These are phyloP conservation scores for Sarcophilus harrisii DNA, from an alignment of 2,797 vertebrate species.

Conservation along the genomic window DNA sequence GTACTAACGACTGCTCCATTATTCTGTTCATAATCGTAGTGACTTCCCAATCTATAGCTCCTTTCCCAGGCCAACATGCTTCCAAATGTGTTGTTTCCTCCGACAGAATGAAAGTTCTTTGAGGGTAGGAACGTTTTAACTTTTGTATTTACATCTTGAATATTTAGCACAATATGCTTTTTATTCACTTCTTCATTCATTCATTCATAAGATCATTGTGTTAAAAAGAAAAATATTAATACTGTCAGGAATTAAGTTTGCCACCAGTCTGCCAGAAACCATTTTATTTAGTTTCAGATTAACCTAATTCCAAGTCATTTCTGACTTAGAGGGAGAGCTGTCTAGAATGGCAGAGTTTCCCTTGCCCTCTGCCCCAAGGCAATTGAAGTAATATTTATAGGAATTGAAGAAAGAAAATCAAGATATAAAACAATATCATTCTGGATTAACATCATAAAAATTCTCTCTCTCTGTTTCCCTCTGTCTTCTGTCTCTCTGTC, in stretches of 20 bases:
- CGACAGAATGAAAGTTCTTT: not conserved
- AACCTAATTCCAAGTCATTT: not conserved
- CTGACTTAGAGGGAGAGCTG: not conserved
- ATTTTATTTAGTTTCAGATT: not conserved
- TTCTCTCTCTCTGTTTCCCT: not conserved
- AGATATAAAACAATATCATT: not conserved
- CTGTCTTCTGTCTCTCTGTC: no score
- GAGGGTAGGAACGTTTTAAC: not conserved
- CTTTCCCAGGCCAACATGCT: not conserved
- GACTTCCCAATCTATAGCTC: not conserved
- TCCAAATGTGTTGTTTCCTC: not conserved
- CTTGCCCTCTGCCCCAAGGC: not conserved
- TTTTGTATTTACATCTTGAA: not conserved
- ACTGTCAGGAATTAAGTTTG: not conserved
- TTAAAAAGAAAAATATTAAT: not conserved
- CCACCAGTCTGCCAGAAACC: not conserved
- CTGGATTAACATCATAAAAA: not conserved
- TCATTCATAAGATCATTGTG: not conserved
- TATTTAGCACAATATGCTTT: not conserved
- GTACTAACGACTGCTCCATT: not conserved
- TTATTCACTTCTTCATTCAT: not conserved
- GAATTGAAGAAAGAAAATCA: not conserved
- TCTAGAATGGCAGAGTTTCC: not conserved
- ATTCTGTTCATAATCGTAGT: not conserved
- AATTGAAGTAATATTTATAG: not conserved